phyloP scores from a whole-genome alignment of 2,113 vertebrate species.

The Corapipo altera region DNA sequence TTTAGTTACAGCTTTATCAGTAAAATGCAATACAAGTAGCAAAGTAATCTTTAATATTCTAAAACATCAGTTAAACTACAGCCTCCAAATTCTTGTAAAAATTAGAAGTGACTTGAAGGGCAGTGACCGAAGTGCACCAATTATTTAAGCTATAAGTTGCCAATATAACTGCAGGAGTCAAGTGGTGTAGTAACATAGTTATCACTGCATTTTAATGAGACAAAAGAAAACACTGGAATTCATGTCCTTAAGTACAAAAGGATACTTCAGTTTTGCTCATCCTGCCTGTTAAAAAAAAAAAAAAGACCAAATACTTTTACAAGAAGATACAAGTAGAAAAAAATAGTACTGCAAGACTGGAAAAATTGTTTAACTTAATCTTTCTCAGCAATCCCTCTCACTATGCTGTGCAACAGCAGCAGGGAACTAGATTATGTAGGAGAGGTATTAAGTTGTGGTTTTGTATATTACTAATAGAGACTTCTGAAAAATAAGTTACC shows the following conservation, averaged over 20 bases:
- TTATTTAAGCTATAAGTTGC: background rate
- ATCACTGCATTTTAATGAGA: background rate
- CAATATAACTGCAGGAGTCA: background rate
- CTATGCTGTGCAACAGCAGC: background rate
- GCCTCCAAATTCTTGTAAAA: background rate
- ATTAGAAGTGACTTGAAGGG: background rate
- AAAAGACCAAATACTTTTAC: background rate
- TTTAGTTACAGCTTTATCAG: background rate
- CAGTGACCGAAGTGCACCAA: background rate
- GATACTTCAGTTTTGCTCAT: background rate
- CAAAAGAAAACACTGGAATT: background rate
- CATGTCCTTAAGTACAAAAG: background rate
- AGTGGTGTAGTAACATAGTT: background rate
- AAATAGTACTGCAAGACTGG: background rate
- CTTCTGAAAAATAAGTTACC: background rate
- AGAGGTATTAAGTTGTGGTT: background rate
- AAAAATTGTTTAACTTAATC: background rate
- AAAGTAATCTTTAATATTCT: background rate
- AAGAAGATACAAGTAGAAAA: accelerated
- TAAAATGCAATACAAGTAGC: background rate
- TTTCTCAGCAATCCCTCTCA: background rate
- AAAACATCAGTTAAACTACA: background rate
- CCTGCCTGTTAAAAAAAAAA: background rate
- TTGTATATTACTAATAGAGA: background rate
- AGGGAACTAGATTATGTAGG: background rate